Base-by-base conservation (phyloP, 2,888 invertebrate species). In the Iphiclides podalirius region DNA sequence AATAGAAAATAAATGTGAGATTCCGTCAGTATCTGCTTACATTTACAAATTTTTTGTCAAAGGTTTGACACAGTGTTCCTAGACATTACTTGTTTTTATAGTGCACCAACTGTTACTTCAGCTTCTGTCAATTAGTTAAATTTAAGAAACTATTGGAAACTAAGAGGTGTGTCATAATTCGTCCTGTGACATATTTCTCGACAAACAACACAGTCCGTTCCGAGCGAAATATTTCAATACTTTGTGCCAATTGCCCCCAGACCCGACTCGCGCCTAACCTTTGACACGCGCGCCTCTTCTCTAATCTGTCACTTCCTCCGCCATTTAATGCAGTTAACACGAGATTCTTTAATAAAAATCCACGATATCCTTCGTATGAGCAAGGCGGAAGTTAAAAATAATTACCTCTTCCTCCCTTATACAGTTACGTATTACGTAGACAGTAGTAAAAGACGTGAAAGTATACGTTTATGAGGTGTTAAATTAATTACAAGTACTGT, bases 301-400 rank as follows among this genome's bases (percentile, higher is more conserved):
- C 61, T 79, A 77, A 79, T 75, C 70, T 68, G 59, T 54, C 61
- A 63, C 66, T 75, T 81, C 79, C 80, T 76, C 61, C 34, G 67
- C 61, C 64, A 61, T 41, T 59, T 50, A 55, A 13, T 12, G 28
- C 23, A 31, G 45, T 57, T 58, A 60, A 59, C 58, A 57, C 49
- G 51, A 46, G 38, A 4, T 58, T 61, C 44, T 44, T 44, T 44
- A 20, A 39, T 31, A 3, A 11, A 31, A 26, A 38, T 43, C 12
- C 33, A 12, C 31, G n/a, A 20, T 33, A 20, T 38, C 11, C 14
- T 42, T 14, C 8, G 11, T 16, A 1, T 39, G 8, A 11, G 4
- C 13, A 9, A 33, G 33, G 34, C 45, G 20, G 38, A 38, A 36
- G 12, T 44, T 11, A 11, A 12, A 6, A n/a, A 2, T 8, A 20